A percentile compares a stretch with the other conserved stretches of the same genome.
phyloP scores from a whole-genome alignment of 1,140 invertebrate genomes.

The Formica selysi region DNA sequence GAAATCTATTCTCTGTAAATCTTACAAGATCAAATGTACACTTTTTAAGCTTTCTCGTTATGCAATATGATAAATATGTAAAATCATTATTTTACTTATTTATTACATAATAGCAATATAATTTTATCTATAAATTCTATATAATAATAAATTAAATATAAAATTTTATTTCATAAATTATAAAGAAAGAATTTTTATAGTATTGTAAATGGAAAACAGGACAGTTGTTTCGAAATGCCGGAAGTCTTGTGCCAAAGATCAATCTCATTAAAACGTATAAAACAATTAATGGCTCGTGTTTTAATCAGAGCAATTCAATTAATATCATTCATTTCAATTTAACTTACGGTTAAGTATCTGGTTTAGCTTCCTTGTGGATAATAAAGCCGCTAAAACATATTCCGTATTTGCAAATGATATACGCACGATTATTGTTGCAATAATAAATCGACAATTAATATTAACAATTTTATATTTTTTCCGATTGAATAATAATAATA shows the following conservation, averaged over 20 bases:
- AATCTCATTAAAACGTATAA: slow-evolving; percentile 57
- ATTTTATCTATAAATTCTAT: background rate
- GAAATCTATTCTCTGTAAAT: slow-evolving; percentile 10
- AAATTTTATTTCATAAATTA: too few species aligned
- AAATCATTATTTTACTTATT: background rate
- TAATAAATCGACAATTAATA: background rate
- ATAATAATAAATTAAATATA: background rate
- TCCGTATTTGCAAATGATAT: background rate
- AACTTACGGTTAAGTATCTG: slow-evolving; percentile 17
- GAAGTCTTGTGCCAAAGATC: slow-evolving; percentile 58
- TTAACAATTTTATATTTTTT: slow-evolving; percentile 6
- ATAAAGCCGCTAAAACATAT: background rate
- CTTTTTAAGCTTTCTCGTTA: background rate
- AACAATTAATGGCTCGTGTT: slow-evolving; percentile 69
- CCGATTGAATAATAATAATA: background rate
- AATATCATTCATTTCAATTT: slow-evolving; percentile 45
- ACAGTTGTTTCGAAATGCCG: slow-evolving; percentile 27
- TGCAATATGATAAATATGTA: background rate
- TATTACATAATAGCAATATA: background rate
- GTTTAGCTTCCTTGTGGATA: slow-evolving; percentile 1
- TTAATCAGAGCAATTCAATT: slow-evolving; percentile 68
- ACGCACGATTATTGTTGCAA: background rate
- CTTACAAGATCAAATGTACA: background rate
- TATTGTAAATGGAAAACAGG: background rate
- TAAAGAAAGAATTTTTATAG: too few species aligned